Base-by-base conservation (phyloP, 2,113 vertebrate genomes). In the Podarcis cretensis region DNA sequence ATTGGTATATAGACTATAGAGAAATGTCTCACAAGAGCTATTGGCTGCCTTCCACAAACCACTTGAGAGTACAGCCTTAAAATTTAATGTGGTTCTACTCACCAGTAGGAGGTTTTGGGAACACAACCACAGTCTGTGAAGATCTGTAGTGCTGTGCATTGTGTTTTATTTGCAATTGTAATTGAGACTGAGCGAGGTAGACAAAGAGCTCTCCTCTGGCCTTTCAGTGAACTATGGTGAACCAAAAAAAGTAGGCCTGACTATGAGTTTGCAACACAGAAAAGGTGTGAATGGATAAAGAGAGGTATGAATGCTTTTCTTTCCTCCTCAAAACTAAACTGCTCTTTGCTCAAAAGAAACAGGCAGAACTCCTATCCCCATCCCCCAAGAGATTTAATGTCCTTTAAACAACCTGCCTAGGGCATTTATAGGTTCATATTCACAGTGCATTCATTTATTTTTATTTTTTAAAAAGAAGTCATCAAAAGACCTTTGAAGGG, bases 151-250 rank as follows among this genome's bases (percentile, higher is more conserved):
- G 93, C 87, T 93, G 40, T 89, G 80, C 84, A 35, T 90, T 89
- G 78, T 83, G 27, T 2, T 0, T 88, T 86, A 71, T 48, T 91
- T 89, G 91, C 91, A 92, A 86, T 94, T 96, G 92, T 94, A 91
- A 87, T 84, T 0, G 23, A 94, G 92, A 92, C 92, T 94, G 93
- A 94, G 93, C 93, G 81, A 92, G 92, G 92, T 92, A 88, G 92
- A 87, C 89, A 89, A 90, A 92, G 90, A 89, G 88, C 92, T 94
- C 94, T 92, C 92, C 89, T 54, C 94, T 92, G 87, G 89, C 86
- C 92, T 95, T 95, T 94, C 76, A 92, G 87, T 95, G 93, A 92
- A 90, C 89, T 91, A 27, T 84, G 83, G 84, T 77, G 87, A 94
- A 91, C 59, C 48, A 87, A 74, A 95, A 90, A 89, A 91, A 92